Conservation (phyloP, 2,113 vertebrate genomes). For the Origma solitaria region DNA sequence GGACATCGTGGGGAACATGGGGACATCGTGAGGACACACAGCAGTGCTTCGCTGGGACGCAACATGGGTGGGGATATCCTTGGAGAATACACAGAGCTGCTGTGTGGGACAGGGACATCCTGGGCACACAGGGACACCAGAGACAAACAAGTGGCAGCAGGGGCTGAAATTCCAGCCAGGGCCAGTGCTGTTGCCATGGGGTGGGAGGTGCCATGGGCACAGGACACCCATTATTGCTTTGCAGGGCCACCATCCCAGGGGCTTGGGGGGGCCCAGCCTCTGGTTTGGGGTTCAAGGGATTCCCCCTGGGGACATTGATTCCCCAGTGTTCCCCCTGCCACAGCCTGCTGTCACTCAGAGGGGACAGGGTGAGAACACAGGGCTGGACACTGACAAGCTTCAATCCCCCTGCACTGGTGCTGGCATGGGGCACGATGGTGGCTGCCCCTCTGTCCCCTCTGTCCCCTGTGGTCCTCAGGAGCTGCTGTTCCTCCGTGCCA, state of each 20-base stretch:
- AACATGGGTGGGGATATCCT: fast-evolving
- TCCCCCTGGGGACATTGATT: background rate
- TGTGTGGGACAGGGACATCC: background rate
- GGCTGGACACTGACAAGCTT: fast-evolving
- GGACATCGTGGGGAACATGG: background rate
- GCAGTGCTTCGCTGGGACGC: background rate
- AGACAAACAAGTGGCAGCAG: background rate
- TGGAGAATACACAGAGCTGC: background rate
- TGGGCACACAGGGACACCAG: background rate
- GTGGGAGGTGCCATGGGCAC: fast-evolving
- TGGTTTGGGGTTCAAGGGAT: background rate
- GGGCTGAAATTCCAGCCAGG: fast-evolving
- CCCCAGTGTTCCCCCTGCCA: background rate
- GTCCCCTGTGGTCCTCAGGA: background rate
- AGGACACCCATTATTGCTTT: constrained; percentile 3
- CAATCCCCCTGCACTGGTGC: background rate
- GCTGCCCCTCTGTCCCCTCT: background rate
- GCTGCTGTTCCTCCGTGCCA: background rate
- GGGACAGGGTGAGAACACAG: background rate
- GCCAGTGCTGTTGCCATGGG: fast-evolving
- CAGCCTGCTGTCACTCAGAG: fast-evolving
- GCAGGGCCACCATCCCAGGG: background rate
- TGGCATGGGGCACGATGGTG: background rate
- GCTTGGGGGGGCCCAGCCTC: background rate
- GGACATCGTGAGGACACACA: background rate